phyloP scores from a whole-genome alignment of 2,888 invertebrate genomes.

The Cantharis rufa region DNA sequence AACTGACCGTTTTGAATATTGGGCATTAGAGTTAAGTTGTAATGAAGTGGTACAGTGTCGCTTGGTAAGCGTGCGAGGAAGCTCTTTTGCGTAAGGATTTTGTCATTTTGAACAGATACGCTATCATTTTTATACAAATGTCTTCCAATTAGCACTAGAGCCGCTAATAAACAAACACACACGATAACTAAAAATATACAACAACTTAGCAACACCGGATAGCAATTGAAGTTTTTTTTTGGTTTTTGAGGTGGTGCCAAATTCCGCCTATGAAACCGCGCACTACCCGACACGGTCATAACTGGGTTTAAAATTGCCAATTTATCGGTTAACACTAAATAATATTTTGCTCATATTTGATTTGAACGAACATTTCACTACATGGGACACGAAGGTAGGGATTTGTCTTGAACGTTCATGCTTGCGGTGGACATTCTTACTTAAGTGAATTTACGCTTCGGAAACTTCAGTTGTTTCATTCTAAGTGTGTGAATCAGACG shows the following conservation, averaged over 20 bases:
- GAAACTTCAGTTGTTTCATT: background rate
- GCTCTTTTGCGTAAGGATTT: background rate
- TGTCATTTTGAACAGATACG: background rate
- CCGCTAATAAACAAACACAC: slow-evolving; percentile 48
- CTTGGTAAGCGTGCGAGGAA: slow-evolving; percentile 59
- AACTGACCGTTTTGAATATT: slow-evolving; percentile 65
- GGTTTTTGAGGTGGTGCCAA: slow-evolving; percentile 2
- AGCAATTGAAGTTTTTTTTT: background rate
- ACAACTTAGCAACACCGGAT: slow-evolving; percentile 45
- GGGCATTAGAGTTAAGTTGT: slow-evolving; percentile 68
- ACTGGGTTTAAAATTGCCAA: slow-evolving; percentile 13
- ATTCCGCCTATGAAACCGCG: slow-evolving; percentile 22
- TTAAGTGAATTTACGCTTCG: background rate
- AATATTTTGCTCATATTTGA: slow-evolving; percentile 20
- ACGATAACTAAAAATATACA: slow-evolving; percentile 49
- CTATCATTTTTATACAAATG: slow-evolving; percentile 32
- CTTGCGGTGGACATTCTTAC: background rate
- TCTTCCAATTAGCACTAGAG: slow-evolving; percentile 50
- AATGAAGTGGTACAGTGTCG: slow-evolving; percentile 64
- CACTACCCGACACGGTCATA: slow-evolving; percentile 25
- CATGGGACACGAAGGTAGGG: slow-evolving; percentile 18
- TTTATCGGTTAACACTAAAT: slow-evolving; percentile 3
- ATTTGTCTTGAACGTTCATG: background rate
- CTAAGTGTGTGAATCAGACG: background rate
- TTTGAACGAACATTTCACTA: slow-evolving; percentile 22